phyloP scores from a whole-genome alignment of 2,113 vertebrate genomes.

The Pterocles burchelli region DNA sequence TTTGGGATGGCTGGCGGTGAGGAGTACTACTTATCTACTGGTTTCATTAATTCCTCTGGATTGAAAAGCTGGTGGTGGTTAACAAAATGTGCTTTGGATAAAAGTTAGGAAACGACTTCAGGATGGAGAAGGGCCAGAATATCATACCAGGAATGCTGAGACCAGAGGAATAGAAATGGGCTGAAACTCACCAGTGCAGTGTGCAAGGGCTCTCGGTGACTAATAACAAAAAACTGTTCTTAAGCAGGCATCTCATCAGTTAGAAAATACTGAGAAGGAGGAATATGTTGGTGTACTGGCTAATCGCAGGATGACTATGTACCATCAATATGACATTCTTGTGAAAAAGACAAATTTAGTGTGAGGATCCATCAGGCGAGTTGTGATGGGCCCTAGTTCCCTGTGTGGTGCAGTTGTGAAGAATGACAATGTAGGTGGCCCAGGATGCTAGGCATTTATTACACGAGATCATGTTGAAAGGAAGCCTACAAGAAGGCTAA shows the following conservation, averaged over 20 bases:
- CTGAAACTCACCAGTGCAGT: neutral
- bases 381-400: neutral
- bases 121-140: neutral
- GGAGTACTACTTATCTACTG: neutral
- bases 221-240: conserved; percentile 23
- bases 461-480: neutral
- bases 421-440: accelerated
- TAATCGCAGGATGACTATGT: conserved; percentile 33
- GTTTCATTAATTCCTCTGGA: neutral
- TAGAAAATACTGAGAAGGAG: conserved; percentile 58
- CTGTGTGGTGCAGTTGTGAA: neutral
- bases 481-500: neutral
- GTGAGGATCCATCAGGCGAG: neutral
- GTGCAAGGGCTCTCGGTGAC: neutral
- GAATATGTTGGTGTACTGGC: neutral
- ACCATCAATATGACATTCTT: neutral
- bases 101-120: neutral
- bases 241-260: conserved; percentile 1
- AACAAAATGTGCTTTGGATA: neutral
- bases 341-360: neutral
- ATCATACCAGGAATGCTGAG: neutral
- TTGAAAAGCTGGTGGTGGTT: neutral
- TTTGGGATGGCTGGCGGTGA: neutral
- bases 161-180: neutral
- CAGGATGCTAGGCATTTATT: neutral